Evolutionary conservation across 37 sponge, comb jelly and placozoan species (phyloP).

Genomic region (Mnemiopsis leidyi): DNA sequence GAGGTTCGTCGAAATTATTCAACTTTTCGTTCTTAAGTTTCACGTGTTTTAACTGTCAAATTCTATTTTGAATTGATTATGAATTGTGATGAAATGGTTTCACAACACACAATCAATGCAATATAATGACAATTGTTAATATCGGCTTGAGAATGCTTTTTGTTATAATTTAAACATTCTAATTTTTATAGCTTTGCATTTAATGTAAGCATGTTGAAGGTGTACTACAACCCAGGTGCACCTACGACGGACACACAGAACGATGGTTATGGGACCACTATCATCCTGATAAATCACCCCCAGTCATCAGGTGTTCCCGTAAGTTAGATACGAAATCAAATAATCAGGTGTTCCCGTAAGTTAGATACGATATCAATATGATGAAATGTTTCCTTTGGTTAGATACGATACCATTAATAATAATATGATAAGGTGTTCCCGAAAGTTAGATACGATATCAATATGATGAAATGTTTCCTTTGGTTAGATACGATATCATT

Average conservation of each 20-base stretch:
- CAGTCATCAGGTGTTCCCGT: not conserved
- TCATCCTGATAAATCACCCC: not conserved
- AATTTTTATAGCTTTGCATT: not conserved
- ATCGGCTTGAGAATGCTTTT: no score
- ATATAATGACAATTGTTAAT: no score
- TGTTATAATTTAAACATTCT: no score
- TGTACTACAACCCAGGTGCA: not conserved
- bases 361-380: not conserved
- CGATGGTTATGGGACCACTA: constrained; percentile 7
- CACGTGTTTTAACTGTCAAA: not conserved
- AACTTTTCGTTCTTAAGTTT: not conserved
- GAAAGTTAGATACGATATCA: no score
- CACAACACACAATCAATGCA: no score
- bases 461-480: not conserved
- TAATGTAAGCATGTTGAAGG: not conserved
- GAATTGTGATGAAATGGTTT: no score
- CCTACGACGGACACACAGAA: not conserved
- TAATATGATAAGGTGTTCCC: not conserved
- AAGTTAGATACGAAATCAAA: not conserved
- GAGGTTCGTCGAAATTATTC: not conserved
- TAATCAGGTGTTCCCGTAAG: not conserved
- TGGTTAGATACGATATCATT: not conserved
- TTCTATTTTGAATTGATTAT: no score
- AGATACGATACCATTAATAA: no score
- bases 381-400: no score